A percentile compares a stretch with the other conserved stretches of the same genome.
Conservation (phyloP, 2,113 vertebrate genomes). For the Catagonus wagneri region DNA sequence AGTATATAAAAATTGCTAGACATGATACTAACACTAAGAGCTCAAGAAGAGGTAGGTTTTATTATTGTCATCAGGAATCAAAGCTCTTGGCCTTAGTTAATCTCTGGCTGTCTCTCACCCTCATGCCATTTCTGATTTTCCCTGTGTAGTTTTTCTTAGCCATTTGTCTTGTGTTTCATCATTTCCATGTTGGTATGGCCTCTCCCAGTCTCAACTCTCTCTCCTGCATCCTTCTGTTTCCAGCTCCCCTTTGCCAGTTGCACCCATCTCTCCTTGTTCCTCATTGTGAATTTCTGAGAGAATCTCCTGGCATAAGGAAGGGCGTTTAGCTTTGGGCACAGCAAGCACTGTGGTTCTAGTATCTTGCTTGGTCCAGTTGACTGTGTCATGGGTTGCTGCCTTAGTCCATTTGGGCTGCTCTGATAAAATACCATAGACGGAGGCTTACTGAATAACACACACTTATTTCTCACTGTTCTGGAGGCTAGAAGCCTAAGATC, state of each 20-base stretch:
- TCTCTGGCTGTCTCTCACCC: neutral
- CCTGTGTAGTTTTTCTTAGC: neutral
- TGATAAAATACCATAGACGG: neutral
- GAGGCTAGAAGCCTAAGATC: neutral
- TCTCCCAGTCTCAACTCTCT: neutral
- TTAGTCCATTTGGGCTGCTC: neutral
- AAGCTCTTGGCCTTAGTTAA: neutral
- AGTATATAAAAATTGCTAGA: accelerated
- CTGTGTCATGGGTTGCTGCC: neutral
- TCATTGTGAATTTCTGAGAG: neutral
- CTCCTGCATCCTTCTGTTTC: neutral
- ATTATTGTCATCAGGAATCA: neutral
- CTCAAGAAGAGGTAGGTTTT: neutral
- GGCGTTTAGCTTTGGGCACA: neutral
- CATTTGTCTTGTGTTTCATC: neutral
- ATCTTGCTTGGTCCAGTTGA: neutral
- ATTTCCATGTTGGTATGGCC: accelerated
- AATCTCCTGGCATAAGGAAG: neutral
- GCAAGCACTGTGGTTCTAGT: neutral
- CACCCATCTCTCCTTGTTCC: neutral
- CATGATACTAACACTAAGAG: neutral
- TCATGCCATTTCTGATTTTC: neutral
- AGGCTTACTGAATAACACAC: neutral
- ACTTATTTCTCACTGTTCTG: neutral
- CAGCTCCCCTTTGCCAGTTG: neutral